These are phyloP conservation scores for Albula glossodonta DNA, from an alignment of 2,113 vertebrate species.

Conservation along the genomic window DNA sequence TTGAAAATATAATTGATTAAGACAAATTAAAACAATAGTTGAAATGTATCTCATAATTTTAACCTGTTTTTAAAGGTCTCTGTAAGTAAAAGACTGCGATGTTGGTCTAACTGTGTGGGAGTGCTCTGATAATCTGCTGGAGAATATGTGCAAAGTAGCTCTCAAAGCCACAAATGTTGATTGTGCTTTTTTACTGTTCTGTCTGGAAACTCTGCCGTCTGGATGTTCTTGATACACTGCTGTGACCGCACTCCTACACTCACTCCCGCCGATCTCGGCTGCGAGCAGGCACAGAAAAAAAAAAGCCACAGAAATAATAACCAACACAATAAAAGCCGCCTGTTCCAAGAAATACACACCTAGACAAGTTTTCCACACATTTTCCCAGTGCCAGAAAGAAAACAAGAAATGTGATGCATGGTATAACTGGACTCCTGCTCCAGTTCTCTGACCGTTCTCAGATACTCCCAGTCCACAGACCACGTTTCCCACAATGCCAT, in stretches of 20 bases:
- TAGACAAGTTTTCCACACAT: conserved; percentile 24
- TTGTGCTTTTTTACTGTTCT: conserved; percentile 39
- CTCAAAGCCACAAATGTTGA: conserved; percentile 51
- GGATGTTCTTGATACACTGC: conserved; percentile 39
- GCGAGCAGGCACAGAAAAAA: conserved; percentile 22
- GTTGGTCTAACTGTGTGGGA: conserved; percentile 42
- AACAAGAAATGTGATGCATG: conserved; percentile 14
- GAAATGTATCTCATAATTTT: too few relatives aligned
- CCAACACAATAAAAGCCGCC: conserved; percentile 46
- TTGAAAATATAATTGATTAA: not conserved
- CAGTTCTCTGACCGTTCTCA: not conserved
- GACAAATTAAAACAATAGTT: too few relatives aligned
- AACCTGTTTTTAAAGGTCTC: conserved; percentile 7
- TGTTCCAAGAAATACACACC: conserved; percentile 30
- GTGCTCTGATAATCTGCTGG: conserved; percentile 27
- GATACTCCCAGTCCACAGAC: conserved; percentile 4
- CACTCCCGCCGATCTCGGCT: conserved; percentile 38
- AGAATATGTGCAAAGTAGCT: conserved; percentile 46
- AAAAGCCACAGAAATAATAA: conserved; percentile 41
- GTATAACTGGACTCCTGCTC: conserved; percentile 10
- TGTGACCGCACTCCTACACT: conserved; percentile 27
- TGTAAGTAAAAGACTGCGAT: conserved; percentile 32
- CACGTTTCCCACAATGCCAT: not conserved
- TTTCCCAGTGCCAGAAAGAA: conserved; percentile 11
- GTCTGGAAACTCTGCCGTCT: conserved; percentile 47